These are phyloP conservation scores for Teleogryllus oceanicus DNA, from an alignment of 2,888 invertebrate genomes.

Conservation along the genomic window DNA sequence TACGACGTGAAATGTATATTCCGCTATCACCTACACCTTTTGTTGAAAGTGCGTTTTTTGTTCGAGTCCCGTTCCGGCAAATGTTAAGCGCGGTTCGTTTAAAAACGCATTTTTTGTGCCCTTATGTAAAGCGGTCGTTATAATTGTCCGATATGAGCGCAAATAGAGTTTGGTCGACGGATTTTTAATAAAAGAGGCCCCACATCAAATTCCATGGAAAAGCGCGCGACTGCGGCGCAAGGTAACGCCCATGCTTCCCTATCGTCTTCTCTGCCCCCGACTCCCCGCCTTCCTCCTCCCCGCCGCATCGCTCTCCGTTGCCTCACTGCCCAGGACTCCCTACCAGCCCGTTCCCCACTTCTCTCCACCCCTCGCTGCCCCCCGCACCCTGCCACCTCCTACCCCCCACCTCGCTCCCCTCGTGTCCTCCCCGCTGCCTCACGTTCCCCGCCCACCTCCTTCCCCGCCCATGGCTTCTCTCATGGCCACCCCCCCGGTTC, in stretches of 20 bases:
- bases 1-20: conserved; percentile 7
- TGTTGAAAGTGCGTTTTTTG: neutral
- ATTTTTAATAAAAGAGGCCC: neutral
- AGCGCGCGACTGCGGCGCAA: neutral
- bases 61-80: neutral
- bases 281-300: neutral
- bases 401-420: no score
- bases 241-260: neutral
- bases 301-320: no score
- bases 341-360: no score
- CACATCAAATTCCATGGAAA: conserved; percentile 18
- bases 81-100: neutral
- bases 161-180: conserved; percentile 6
- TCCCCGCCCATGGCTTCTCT: no score
- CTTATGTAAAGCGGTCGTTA: neutral
- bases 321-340: no score
- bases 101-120: neutral
- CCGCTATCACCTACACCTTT: neutral
- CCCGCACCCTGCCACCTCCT: no score
- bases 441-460: no score
- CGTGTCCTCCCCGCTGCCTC: no score
- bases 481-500: no score
- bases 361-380: no score
- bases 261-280: neutral
- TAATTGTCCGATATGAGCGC: conserved; percentile 4